Conservation (phyloP, 1,140 invertebrate species). For the Polyergus mexicanus region DNA sequence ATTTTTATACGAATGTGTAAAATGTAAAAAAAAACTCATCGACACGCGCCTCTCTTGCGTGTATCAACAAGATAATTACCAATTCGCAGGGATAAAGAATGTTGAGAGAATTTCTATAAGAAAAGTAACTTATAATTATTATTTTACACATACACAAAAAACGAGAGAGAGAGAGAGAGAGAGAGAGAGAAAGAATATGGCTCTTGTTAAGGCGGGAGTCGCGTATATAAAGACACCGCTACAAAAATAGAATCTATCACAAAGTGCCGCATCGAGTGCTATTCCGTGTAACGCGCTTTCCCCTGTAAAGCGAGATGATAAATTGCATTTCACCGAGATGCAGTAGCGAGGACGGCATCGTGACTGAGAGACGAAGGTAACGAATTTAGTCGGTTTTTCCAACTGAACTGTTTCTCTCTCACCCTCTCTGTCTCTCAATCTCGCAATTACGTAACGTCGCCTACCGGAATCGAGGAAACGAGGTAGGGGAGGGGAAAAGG, state of each 20-base stretch:
- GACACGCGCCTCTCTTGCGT: background rate
- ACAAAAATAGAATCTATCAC: conserved; percentile 45
- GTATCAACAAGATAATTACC: conserved; percentile 9
- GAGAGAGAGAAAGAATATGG: background rate
- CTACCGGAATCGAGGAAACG: background rate
- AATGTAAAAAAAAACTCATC: background rate
- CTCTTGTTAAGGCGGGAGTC: background rate
- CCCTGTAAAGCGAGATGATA: conserved; percentile 43
- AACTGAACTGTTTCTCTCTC: background rate
- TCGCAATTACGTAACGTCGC: conserved; percentile 48
- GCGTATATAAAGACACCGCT: conserved; percentile 12
- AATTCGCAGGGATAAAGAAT: background rate
- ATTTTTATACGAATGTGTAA: background rate
- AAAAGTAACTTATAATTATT: background rate
- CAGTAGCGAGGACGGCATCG: background rate
- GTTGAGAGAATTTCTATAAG: background rate
- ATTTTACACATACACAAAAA: too few species aligned
- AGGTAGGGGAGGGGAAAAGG: background rate
- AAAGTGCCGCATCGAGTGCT: conserved; percentile 18
- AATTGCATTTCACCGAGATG: conserved; percentile 41
- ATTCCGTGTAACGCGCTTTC: background rate
- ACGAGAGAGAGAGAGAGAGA: too few species aligned
- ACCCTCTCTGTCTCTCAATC: background rate
- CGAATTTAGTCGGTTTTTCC: conserved; percentile 44
- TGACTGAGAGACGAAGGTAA: conserved; percentile 27